Percentiles rank a stretch among this genome's conserved stretches.
Conservation (phyloP, 2,797 vertebrate genomes). For the Poecilia velifera region DNA sequence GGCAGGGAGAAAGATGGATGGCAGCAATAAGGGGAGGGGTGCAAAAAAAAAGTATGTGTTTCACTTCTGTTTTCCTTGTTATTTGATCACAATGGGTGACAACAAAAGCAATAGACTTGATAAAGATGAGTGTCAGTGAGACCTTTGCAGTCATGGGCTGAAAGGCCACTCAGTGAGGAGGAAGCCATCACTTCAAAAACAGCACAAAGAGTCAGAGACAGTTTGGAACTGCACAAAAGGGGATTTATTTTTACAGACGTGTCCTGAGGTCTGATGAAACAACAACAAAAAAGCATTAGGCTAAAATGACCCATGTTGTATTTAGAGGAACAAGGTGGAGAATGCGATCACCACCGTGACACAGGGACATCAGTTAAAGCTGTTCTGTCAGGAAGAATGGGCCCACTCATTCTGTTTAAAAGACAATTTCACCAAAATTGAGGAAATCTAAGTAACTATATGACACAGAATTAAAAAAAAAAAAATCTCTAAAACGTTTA, state of each 20-base stretch:
- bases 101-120: not conserved
- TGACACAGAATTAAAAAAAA: not conserved
- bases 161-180: not conserved
- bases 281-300: not conserved
- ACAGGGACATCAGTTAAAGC: not conserved
- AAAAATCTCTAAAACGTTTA: not conserved
- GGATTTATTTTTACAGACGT: not conserved
- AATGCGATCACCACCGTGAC: not conserved
- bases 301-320: not conserved
- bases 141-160: not conserved
- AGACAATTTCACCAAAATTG: no score
- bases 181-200: not conserved
- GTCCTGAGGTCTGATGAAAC: not conserved
- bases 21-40: conserved; percentile 56
- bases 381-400: no score
- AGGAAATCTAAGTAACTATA: no score
- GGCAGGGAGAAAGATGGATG: conserved; percentile 51
- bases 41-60: conserved; percentile 45
- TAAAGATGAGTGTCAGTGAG: not conserved
- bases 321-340: not conserved
- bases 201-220: not conserved
- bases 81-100: conserved; percentile 12
- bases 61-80: conserved; percentile 1
- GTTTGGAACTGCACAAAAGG: not conserved
- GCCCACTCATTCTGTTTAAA: no score